A percentile compares a stretch with the other conserved stretches of the same genome.
Evolutionary conservation across 2,797 vertebrate species (phyloP).

Genomic region (Telmatherina bonti): DNA sequence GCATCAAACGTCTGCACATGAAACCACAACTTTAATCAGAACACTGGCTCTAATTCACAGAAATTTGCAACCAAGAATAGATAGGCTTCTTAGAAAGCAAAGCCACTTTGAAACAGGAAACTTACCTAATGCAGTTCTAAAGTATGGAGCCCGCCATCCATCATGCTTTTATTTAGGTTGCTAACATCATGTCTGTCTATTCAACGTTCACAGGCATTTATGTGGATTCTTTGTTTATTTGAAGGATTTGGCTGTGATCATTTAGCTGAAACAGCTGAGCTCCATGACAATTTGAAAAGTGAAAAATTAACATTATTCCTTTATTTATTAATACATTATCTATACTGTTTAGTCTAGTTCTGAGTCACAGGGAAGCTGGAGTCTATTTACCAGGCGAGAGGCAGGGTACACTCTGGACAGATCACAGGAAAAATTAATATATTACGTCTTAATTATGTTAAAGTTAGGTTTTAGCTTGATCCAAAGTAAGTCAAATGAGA

Average conservation of each 20-base stretch:
- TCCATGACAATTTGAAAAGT: not conserved
- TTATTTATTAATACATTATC: too few relatives aligned
- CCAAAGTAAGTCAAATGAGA: not conserved
- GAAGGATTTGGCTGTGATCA: not conserved
- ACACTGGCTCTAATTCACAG: not conserved
- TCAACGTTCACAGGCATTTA: not conserved
- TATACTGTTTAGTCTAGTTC: too few relatives aligned
- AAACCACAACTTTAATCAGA: not conserved
- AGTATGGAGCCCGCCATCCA: not conserved
- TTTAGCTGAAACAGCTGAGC: not conserved
- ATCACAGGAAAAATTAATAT: too few relatives aligned
- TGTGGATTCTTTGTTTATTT: not conserved
- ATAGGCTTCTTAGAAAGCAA: slow-evolving; percentile 1
- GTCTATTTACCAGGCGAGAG: too few relatives aligned
- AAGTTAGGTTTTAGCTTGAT: not conserved
- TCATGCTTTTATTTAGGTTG: not conserved
- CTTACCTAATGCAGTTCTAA: not conserved
- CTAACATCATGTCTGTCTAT: not conserved
- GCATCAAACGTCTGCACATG: not conserved
- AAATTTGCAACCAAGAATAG: not conserved
- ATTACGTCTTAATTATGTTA: not conserved
- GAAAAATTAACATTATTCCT: not conserved
- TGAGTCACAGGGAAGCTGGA: too few relatives aligned
- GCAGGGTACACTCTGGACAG: too few relatives aligned
- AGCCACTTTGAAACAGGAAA: slow-evolving; percentile 1